Evolutionary conservation across 2,888 invertebrate species (phyloP).

Genomic region (Panorpa germanica): DNA sequence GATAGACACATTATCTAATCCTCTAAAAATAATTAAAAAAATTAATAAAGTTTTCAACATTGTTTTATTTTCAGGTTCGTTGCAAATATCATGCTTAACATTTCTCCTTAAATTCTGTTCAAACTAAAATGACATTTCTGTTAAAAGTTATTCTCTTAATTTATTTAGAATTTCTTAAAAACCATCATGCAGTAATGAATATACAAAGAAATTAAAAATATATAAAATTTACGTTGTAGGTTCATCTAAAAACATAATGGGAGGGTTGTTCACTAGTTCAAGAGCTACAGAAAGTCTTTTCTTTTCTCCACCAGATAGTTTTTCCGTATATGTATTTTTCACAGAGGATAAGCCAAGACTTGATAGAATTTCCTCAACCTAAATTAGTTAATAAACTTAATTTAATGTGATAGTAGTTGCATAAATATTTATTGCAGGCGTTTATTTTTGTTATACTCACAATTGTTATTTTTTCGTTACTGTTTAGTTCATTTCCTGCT

Average conservation of each 20-base stretch:
- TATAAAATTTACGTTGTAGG: constrained; percentile 67
- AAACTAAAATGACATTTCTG: too few species aligned
- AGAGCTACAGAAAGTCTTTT: constrained; percentile 86
- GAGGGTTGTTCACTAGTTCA: constrained; percentile 83
- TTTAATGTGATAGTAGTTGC: too few species aligned
- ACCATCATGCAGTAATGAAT: too few species aligned
- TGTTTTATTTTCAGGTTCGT: not conserved
- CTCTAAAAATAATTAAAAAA: too few species aligned
- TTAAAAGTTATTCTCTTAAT: too few species aligned
- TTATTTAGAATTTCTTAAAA: too few species aligned
- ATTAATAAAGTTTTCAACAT: not conserved
- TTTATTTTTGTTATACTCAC: constrained; percentile 43
- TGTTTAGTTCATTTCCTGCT: constrained; percentile 52
- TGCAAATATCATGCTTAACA: too few species aligned
- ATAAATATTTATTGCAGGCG: not conserved
- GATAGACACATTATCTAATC: constrained; percentile 54
- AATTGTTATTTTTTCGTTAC: constrained; percentile 42
- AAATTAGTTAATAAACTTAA: too few species aligned
- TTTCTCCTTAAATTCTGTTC: too few species aligned
- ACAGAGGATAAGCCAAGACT: constrained; percentile 57
- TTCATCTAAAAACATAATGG: constrained; percentile 87
- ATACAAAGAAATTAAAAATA: constrained; percentile 2
- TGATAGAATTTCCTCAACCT: constrained; percentile 78
- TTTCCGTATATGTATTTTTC: constrained; percentile 49
- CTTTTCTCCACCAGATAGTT: constrained; percentile 78